Percentiles rank a stretch among this genome's conserved stretches.
These are phyloP conservation scores for Ips typographus DNA, from an alignment of 1,140 invertebrate species.

Conservation along the genomic window DNA sequence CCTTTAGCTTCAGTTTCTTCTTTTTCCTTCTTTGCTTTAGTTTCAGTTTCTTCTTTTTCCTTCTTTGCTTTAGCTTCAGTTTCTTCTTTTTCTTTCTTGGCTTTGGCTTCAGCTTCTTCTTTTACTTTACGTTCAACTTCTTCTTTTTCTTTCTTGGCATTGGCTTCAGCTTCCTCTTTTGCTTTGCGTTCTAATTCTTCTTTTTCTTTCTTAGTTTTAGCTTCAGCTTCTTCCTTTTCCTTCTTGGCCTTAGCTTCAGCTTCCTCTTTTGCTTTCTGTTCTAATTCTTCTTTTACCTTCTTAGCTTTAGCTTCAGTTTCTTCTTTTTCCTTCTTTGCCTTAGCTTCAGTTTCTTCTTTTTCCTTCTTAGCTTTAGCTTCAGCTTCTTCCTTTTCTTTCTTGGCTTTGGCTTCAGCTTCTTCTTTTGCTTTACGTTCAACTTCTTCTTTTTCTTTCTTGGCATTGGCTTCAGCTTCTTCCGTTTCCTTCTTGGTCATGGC, in stretches of 20 bases:
- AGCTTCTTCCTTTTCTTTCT: too few species aligned
- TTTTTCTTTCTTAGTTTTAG: conserved; percentile 1
- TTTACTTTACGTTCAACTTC: too few species aligned
- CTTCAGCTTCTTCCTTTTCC: too few species aligned
- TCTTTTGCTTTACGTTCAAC: conserved; percentile 37
- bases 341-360: conserved; percentile 31
- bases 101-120: not conserved
- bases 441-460: conserved; percentile 40
- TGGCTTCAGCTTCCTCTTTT: not conserved
- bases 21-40: too few species aligned
- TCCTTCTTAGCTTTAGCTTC: conserved; percentile 1
- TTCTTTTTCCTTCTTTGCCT: conserved; percentile 38
- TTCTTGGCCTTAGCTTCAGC: conserved; percentile 11
- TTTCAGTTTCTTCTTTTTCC: too few species aligned
- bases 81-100: too few species aligned
- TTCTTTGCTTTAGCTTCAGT: too few species aligned
- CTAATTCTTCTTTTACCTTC: conserved; percentile 38
- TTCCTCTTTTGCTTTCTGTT: conserved; percentile 38
- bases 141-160: too few species aligned
- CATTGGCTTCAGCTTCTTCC: conserved; percentile 36
- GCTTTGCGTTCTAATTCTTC: too few species aligned
- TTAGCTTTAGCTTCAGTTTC: conserved; percentile 37
- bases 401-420: conserved; percentile 25
- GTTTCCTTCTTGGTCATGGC: conserved; percentile 39
- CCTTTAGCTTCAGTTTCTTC: too few species aligned